Evolutionary conservation across 2,888 invertebrate species (phyloP), one percentile per base, ranked within the genome.

Genomic region (Calameuta idolon): DNA sequence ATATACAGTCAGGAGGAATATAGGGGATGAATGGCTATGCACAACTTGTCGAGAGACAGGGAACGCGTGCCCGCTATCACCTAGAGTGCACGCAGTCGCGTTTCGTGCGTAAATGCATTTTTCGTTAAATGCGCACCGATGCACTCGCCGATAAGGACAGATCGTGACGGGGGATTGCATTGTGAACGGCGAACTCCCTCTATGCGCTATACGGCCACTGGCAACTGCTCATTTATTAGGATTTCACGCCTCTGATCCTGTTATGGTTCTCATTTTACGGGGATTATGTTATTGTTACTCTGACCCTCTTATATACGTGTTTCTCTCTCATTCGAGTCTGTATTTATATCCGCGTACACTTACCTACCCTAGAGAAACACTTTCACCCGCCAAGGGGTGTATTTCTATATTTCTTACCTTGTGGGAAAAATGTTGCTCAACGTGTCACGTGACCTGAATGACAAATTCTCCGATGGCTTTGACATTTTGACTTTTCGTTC

Each of bases 181-280:
- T 83, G 83, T 83, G 80, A 73, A 15, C 71, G 40, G 23, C 23
- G 34, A 40, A 74, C 69, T 74, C 37, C 34, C 33, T 73, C 12
- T 34, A 23, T 40, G n/a, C 34, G 55, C 69, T 40, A 55, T 73
- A 74, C 77, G 83, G 78, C 80, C 81, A 80, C 83, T 80, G 79
- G 82, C 85, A 85, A 88, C 85, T 88, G 89, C 88, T 89, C 89
- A 89, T 89, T 89, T 89, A 89, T 89, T 88, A 89, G 89, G 88
- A 89, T 89, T 89, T 89, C 87, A 89, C 87, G 89, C 87, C 85
- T 80, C 85, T 85, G 85, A 86, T 89, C 86, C 87, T 86, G 84
- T 88, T 89, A 86, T 83, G 80, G 81, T 83, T 85, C 85, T 87
- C 85, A 85, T 87, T 87, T 87, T 86, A 88, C 86, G 84, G 86